Evolutionary conservation across 2,797 vertebrate genomes (phyloP).

Genomic region (Psittacula derbiana): DNA sequence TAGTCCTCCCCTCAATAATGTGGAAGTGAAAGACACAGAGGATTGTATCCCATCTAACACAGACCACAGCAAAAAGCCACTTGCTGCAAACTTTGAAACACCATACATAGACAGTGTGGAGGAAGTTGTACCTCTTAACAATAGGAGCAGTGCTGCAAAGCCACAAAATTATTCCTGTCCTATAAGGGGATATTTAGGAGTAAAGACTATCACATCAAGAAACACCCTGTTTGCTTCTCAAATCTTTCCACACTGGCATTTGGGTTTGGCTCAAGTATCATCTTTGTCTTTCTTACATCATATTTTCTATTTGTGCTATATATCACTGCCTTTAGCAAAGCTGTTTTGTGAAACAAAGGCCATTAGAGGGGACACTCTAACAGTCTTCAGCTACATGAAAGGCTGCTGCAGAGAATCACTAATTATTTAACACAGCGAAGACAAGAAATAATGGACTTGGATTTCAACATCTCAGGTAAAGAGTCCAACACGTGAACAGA

Average conservation of each 20-base stretch:
- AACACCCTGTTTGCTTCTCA: not conserved
- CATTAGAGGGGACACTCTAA: not conserved
- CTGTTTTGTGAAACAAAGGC: not conserved
- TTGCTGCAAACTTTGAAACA: not conserved
- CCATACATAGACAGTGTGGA: accelerated
- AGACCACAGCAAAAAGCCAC: not conserved
- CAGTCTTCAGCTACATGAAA: not conserved
- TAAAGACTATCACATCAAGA: not conserved
- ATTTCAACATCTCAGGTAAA: not conserved
- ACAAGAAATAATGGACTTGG: not conserved
- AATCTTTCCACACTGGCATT: not conserved
- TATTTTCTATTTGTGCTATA: not conserved
- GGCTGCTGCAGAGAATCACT: not conserved
- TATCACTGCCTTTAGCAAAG: not conserved
- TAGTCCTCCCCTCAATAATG: not conserved
- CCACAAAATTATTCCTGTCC: not conserved
- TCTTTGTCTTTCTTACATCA: not conserved
- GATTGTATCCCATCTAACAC: not conserved
- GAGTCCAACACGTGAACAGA: not conserved
- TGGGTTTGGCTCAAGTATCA: not conserved
- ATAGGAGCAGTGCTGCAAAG: not conserved
- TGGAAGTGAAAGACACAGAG: not conserved
- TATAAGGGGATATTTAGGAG: not conserved
- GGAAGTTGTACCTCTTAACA: not conserved
- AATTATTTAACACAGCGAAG: not conserved